These are phyloP conservation scores for Gulo gulo DNA, from an alignment of 2,113 vertebrate species.

Conservation along the genomic window DNA sequence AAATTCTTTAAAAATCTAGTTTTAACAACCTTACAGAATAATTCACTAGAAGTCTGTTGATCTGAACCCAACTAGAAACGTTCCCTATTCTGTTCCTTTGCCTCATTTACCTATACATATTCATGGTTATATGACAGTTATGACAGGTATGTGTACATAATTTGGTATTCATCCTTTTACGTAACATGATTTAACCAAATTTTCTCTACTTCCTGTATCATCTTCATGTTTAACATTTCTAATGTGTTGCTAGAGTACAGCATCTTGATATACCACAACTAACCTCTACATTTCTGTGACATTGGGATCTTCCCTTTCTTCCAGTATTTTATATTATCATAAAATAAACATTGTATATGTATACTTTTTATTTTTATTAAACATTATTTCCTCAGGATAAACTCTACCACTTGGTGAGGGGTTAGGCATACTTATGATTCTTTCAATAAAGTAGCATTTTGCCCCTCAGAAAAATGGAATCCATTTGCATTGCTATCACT, in stretches of 20 bases:
- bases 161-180: neutral
- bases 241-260: neutral
- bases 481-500: constrained; percentile 12
- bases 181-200: neutral
- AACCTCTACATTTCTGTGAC: neutral
- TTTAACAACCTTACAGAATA: neutral
- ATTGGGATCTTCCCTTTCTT: neutral
- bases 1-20: neutral
- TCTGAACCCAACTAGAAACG: neutral
- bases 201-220: neutral
- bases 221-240: neutral
- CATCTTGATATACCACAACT: neutral
- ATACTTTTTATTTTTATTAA: constrained; percentile 33
- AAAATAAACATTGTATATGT: constrained; percentile 39
- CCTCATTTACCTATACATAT: neutral
- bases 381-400: constrained; percentile 46
- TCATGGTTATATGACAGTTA: neutral
- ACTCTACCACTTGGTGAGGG: constrained; percentile 11
- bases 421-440: constrained; percentile 53
- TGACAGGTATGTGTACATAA: neutral
- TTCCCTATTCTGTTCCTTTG: neutral
- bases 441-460: constrained; percentile 50
- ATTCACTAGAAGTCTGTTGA: neutral
- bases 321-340: neutral
- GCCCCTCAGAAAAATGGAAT: constrained; percentile 5